Base-by-base conservation (phyloP, 2,797 vertebrate genomes). In the Poecilia velifera region DNA sequence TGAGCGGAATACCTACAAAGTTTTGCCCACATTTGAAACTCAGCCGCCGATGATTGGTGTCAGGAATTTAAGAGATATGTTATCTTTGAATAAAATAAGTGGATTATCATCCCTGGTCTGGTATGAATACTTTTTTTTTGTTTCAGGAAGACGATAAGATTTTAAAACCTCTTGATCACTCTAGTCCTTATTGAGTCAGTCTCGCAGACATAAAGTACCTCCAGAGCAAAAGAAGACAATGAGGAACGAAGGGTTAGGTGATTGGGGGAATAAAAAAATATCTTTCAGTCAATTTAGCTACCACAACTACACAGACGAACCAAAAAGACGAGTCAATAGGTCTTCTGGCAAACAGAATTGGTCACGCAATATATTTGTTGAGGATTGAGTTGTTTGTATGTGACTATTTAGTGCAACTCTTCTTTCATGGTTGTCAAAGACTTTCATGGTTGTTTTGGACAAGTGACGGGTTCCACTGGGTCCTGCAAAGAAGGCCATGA, bases 401-500 rank as follows among this genome's bases (percentile, higher is more conserved):
- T 78, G 0, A 39, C 82, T n/a, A 3, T 78, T 47, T 81, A 73
- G n/a, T 77, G 76, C 64, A 82, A 76, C 22, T n/a, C 78, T 73
- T 49, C 75, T 79, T 84, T 73, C 22, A 20, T 64, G 72, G 72
- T 73, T 79, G 86, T 88, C 85, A 83, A 76, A 47, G 45, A 76
- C 75, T 79, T 84, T 73, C 22, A 20, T 64, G 72, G 72, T 73
- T 79, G 86, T 88, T 49, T 20, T 49, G 47, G 47, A 49, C 83
- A 78, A 78, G 78, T 28, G 34, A 75, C 1, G 1, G 73, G 78
- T 57, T 86, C 84, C 62, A 13, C 64, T 39, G 46, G 84, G 83
- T 79, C 80, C 80, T 82, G 34, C 43, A 49, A 74, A 84, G 79
- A 78, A 74, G 76, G 82, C 79, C 83, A 71, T 49, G 79, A 41